These are phyloP conservation scores for Romanogobio albipinnatus DNA, from an alignment of 2,113 vertebrate genomes.

Conservation along the genomic window DNA sequence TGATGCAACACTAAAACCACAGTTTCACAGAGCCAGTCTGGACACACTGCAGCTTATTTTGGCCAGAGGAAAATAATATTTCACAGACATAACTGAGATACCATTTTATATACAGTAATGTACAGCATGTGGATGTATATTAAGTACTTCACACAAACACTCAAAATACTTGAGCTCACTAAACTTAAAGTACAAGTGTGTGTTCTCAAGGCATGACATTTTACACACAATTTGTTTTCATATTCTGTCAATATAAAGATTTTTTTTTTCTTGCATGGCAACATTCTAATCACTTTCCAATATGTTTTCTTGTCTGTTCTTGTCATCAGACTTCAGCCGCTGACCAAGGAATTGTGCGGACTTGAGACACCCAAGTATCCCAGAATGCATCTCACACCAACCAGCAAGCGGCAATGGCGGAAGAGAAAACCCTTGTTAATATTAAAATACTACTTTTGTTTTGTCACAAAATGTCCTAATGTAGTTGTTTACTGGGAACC, in stretches of 20 bases:
- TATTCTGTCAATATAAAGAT: no score
- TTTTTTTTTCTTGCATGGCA: neutral
- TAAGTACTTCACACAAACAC: neutral
- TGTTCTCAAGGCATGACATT: neutral
- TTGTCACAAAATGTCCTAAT: neutral
- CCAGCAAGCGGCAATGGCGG: neutral
- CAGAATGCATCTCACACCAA: neutral
- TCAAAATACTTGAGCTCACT: neutral
- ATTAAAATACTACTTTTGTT: neutral
- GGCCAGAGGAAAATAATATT: neutral
- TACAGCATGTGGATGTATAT: neutral
- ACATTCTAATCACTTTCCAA: neutral
- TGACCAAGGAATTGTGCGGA: neutral
- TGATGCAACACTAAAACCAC: conserved; percentile 1
- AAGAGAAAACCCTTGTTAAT: neutral
- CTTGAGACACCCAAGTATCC: neutral
- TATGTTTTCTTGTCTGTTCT: neutral
- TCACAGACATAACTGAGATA: neutral
- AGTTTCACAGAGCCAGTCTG: neutral
- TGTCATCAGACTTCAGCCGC: neutral
- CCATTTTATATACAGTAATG: no score
- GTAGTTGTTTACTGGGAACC: neutral
- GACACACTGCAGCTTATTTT: neutral
- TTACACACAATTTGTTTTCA: no score
- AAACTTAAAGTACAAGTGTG: neutral